phyloP scores from a whole-genome alignment of 2,797 vertebrate species.

The Chrysolophus pictus region DNA sequence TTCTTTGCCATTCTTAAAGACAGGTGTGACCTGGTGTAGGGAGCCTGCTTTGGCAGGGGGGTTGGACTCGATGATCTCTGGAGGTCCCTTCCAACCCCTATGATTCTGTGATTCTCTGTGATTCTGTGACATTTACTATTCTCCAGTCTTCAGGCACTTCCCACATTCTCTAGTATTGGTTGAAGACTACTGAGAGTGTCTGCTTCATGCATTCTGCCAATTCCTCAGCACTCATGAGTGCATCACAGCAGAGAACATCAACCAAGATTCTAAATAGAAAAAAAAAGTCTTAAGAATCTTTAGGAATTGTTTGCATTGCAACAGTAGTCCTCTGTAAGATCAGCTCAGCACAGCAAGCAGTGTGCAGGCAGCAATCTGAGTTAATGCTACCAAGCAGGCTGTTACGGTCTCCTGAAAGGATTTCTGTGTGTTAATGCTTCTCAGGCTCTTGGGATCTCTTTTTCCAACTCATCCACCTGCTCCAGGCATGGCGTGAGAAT shows the following conservation, averaged over 20 bases:
- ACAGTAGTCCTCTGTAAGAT: not conserved
- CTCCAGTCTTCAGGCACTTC: not conserved
- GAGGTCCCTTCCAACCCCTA: too few relatives aligned
- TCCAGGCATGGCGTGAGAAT: not conserved
- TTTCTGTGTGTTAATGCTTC: accelerated
- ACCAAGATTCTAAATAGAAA: not conserved
- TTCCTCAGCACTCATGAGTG: not conserved
- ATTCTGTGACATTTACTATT: not conserved
- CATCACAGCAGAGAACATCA: not conserved
- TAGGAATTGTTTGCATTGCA: not conserved
- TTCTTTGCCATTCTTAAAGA: not conserved
- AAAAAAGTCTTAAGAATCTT: not conserved
- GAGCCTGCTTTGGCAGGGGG: too few relatives aligned
- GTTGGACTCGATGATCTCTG: too few relatives aligned
- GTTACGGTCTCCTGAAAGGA: accelerated
- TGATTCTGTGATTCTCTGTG: too few relatives aligned
- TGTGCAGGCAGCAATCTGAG: not conserved
- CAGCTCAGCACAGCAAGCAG: accelerated
- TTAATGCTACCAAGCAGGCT: not conserved
- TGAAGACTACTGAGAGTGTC: not conserved
- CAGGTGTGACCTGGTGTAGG: too few relatives aligned
- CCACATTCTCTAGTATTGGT: not conserved
- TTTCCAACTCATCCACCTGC: too few relatives aligned
- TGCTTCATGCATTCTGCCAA: not conserved
- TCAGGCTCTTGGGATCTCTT: not conserved